A percentile compares a stretch with the other conserved stretches of the same genome.
Conservation (phyloP, 2,797 vertebrate genomes). For the Prunella strophiata region DNA sequence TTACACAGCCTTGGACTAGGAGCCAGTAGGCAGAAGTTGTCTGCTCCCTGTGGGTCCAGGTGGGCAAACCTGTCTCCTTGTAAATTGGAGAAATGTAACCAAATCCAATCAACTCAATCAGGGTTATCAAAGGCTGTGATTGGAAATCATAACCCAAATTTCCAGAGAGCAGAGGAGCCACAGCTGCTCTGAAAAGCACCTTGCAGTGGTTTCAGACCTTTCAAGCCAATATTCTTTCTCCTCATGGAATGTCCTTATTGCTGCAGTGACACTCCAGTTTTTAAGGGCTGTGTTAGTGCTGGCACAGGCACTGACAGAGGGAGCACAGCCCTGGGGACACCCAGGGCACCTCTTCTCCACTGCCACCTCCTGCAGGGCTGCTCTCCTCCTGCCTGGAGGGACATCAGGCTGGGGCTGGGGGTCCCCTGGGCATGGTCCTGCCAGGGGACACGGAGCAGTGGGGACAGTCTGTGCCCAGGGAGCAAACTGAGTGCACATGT, state of each 20-base stretch:
- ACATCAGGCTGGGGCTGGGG: not conserved
- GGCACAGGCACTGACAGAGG: not conserved
- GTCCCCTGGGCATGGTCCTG: not conserved
- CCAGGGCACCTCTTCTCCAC: not conserved
- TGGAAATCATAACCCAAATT: not conserved
- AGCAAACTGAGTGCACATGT: not conserved
- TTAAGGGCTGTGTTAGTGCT: not conserved
- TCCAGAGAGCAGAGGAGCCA: not conserved
- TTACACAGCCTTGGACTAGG: conserved; percentile 59
- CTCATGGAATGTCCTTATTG: not conserved
- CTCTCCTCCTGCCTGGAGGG: not conserved
- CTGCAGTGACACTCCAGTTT: not conserved
- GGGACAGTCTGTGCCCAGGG: not conserved
- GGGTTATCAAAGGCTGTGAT: not conserved
- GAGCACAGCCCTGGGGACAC: not conserved
- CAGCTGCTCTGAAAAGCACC: not conserved
- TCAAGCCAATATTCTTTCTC: not conserved
- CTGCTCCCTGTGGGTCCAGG: not conserved
- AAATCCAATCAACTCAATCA: not conserved
- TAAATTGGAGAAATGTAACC: not conserved
- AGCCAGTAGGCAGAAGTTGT: not conserved
- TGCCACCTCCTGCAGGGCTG: not conserved
- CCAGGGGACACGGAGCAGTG: fast-evolving
- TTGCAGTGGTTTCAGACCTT: not conserved
- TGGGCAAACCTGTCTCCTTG: not conserved